Conservation (phyloP, 2,797 vertebrate species). For the Staurois parvus region DNA sequence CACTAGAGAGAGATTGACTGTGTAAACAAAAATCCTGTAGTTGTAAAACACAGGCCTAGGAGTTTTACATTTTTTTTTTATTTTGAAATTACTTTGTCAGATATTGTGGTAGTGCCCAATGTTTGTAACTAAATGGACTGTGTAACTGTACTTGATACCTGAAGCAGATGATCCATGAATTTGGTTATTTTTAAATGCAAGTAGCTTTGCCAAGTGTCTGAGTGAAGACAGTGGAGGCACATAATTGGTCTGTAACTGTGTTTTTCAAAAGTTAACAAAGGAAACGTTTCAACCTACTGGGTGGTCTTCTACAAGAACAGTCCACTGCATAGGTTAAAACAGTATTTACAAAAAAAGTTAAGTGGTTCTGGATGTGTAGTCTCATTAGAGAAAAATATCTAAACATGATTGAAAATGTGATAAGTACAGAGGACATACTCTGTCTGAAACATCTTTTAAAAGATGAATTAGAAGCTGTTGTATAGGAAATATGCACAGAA, state of each 20-base stretch:
- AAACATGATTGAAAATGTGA: conserved; percentile 43
- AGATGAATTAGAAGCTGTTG: background rate
- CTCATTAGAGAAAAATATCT: conserved; percentile 37
- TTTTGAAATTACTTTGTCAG: background rate
- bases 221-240: conserved; percentile 14
- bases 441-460: background rate
- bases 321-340: conserved; percentile 36
- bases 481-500: background rate
- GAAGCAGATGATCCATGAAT: conserved; percentile 12
- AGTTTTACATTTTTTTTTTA: too few species aligned
- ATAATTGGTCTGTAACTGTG: conserved; percentile 37
- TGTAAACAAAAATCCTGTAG: too few species aligned
- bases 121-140: background rate
- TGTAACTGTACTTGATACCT: background rate
- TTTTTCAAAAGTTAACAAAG: conserved; percentile 46
- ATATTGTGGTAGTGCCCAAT: background rate
- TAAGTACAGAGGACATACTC: conserved; percentile 10
- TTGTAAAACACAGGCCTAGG: too few species aligned
- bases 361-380: conserved; percentile 39
- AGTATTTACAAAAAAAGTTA: conserved; percentile 47
- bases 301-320: conserved; percentile 45
- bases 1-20: too few species aligned
- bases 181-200: conserved; percentile 23
- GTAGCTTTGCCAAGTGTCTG: conserved; percentile 14
- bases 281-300: conserved; percentile 44